Evolutionary conservation across 2,113 vertebrate genomes (phyloP), one percentile per base, ranked within the genome.

Genomic region (Paracanthobrama guichenoti): DNA sequence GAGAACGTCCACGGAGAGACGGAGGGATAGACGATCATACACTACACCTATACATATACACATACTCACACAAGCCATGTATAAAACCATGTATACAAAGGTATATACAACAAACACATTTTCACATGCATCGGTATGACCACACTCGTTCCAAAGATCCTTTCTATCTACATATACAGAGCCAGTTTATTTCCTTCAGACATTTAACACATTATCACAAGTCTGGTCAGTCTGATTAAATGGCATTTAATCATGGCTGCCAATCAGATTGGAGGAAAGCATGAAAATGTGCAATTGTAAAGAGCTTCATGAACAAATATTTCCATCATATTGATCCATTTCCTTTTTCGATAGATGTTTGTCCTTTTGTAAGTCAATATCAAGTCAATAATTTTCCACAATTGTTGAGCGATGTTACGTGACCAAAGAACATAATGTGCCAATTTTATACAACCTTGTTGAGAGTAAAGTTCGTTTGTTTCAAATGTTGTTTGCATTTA

Each of bases 1-100:
- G 98, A 99, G 93, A 99, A 99, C 71, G 96, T 98, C 87, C 98
- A 99, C 1, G 97, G 97, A 11, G 97, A 98, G 88, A 97, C 95
- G 0, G 98, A 98, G 88, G 95, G 95, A 91, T 98, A 91, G 71
- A 71, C 35, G 24, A 13, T 22, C n/a, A 55, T 20, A 18, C 13
- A 13, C 35, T 16, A 67, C 48, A 9, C 18, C 53, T 55, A 69
- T 8, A 59, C 22, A 79, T 28, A 67, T 46, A 42, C 60, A 62
- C 69, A 46, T n/a, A 73, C 3, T 26, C 71, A 74, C 13, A 77
- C 62, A 72, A 83, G 75, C 39, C 75, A 79, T 46, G 26, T 31
- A 44, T 39, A 20, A 18, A 39, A 59, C n/a, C 12, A 14, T 4
- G 18, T 50, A 57, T 31, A 46, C 7, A 13, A 57, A 35, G 6